Evolutionary conservation across 2,113 vertebrate genomes (phyloP).

Genomic region (Uropsilus gracilis): DNA sequence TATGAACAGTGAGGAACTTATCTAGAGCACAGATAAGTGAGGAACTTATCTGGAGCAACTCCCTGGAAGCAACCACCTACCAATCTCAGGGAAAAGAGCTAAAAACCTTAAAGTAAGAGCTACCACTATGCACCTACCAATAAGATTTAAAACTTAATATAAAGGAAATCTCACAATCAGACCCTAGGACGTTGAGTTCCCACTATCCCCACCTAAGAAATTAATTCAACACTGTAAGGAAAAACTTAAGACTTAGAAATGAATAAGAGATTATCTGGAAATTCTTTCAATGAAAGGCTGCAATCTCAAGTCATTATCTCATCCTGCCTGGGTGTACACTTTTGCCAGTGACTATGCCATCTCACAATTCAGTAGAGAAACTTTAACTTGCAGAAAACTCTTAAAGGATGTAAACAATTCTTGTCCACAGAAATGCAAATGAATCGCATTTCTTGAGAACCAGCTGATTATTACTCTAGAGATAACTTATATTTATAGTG

Average conservation of each 20-base stretch:
- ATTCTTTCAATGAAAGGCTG: not conserved
- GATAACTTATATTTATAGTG: not conserved
- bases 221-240: not conserved
- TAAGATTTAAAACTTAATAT: not conserved
- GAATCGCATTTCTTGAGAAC: not conserved
- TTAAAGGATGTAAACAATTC: not conserved
- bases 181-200: not conserved
- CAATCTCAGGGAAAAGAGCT: not conserved
- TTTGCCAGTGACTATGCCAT: not conserved
- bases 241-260: conserved; percentile 3
- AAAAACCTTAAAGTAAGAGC: not conserved
- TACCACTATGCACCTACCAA: not conserved
- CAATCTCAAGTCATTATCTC: not conserved
- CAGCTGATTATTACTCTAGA: not conserved
- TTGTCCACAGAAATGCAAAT: not conserved
- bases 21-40: not conserved
- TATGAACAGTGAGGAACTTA: not conserved
- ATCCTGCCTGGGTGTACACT: not conserved
- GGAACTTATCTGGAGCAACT: not conserved
- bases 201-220: not conserved
- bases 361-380: not conserved
- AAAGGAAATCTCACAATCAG: not conserved
- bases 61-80: not conserved
- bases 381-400: not conserved
- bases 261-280: not conserved